Percentiles rank a stretch among this genome's conserved stretches.
These are phyloP conservation scores for Gambusia yucatana DNA, from an alignment of 2,797 vertebrate species.

Conservation along the genomic window DNA sequence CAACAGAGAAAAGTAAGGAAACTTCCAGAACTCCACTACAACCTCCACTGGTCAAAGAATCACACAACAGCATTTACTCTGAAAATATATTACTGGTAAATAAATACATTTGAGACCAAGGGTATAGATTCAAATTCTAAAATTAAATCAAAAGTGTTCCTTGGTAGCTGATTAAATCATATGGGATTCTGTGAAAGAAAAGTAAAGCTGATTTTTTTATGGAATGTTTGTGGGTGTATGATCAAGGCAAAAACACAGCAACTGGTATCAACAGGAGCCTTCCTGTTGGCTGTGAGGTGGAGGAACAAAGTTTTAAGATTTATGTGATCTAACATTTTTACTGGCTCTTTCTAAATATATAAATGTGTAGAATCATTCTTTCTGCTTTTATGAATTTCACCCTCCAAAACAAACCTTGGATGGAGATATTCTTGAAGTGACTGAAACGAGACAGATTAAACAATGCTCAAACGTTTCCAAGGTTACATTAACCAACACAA, in stretches of 20 bases:
- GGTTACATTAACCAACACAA: background rate
- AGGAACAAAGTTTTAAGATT: background rate
- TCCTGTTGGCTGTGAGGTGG: background rate
- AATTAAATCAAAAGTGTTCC: background rate
- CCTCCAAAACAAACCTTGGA: background rate
- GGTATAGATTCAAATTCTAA: background rate
- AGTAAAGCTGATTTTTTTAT: background rate
- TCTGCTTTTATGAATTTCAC: background rate
- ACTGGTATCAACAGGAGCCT: background rate
- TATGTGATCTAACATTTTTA: background rate
- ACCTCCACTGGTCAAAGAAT: background rate
- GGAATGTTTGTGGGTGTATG: background rate
- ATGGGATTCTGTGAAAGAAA: background rate
- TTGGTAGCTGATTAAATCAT: background rate
- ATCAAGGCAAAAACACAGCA: background rate
- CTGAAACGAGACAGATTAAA: background rate
- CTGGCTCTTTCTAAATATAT: background rate
- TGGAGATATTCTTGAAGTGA: background rate
- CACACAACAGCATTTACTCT: background rate
- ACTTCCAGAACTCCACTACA: background rate
- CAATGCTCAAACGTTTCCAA: background rate
- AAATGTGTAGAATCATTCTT: background rate
- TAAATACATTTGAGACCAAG: background rate
- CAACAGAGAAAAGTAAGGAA: constrained; percentile 96
- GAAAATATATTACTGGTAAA: background rate